Base-by-base conservation (phyloP, 2,888 invertebrate species). In the Eueremaeus valkanovi region DNA sequence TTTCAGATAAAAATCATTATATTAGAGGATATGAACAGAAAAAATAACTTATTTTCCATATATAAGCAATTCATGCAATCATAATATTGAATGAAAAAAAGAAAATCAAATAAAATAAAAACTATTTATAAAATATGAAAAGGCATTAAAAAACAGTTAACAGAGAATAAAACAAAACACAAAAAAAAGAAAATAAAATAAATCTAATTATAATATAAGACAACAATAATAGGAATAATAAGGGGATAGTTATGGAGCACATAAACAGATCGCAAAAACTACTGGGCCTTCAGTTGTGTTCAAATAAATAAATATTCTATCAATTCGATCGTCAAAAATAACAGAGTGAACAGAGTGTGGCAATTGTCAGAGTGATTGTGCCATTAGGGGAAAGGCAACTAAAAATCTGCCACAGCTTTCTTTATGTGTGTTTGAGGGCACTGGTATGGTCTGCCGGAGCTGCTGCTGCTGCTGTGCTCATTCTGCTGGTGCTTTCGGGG, bases 261-360 rank as follows among this genome's bases (percentile, higher is more conserved):
- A 45, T 45, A 18, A 8, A 45, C 3, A 18, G 11, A 6, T 18
- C 3, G n/a, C 45, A 45, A 8, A 45, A 45, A 8, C 36, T 36
- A 36, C 5, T 11, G 36, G 36, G 36, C 36, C 36, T 51, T 51
- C 21, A 24, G n/a, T n/a, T n/a, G n/a, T n/a, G n/a, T n/a, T n/a
- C n/a, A 29, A 58, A 58, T 58, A 58, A 58, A 58, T 58, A 58
- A 58, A 58, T 58, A 58, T 58, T 24, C 24, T 58, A 9, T 58
- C 9, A 13, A 16, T 3, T 36, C 6, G 45, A 45, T 45, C 29
- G 27, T 58, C 27, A 58, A 58, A 58, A 58, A 58, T 58, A 58
- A 58, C 58, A 58, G 24, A 58, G 58, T 58, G 58, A 58, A 58
- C 58, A 58, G 24, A 58, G 58, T 58, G 58, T 58, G 58, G 58